phyloP scores from a whole-genome alignment of 2,797 vertebrate genomes.

The Chaetodon trifasciatus region DNA sequence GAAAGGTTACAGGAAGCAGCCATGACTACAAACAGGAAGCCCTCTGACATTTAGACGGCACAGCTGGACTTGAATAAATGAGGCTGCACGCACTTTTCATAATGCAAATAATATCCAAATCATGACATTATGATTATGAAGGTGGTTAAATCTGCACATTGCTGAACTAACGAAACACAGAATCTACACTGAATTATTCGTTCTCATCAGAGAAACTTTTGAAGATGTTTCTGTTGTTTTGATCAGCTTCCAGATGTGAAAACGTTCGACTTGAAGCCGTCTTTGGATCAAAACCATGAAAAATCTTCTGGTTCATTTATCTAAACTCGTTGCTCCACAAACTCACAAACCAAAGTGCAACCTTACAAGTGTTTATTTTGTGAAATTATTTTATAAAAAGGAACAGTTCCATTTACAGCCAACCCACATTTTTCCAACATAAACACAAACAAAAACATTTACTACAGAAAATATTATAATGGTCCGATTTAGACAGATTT shows the following conservation, averaged over 20 bases:
- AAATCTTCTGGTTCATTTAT: neutral
- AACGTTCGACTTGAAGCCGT: neutral
- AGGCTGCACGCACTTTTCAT: too few species aligned
- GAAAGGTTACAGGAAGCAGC: neutral
- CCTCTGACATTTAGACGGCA: neutral
- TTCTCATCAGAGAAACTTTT: too few species aligned
- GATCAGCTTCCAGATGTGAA: neutral
- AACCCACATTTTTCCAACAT: constrained; percentile 50
- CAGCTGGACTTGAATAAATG: neutral
- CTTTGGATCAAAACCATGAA: neutral
- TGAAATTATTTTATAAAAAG: constrained; percentile 68
- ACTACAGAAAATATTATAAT: constrained; percentile 50
- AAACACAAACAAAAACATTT: constrained; percentile 62
- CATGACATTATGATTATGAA: neutral
- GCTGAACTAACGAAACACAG: too few species aligned
- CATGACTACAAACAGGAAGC: constrained; percentile 18
- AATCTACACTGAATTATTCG: neutral
- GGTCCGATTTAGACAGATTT: constrained; percentile 71
- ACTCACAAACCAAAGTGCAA: constrained; percentile 36
- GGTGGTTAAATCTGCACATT: neutral
- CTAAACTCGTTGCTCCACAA: neutral
- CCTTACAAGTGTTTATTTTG: constrained; percentile 74
- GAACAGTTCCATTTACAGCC: constrained; percentile 72
- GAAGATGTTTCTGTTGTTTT: neutral
- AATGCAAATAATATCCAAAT: neutral